phyloP scores from a whole-genome alignment of 2,797 vertebrate genomes.

The Hydrolagus colliei region DNA sequence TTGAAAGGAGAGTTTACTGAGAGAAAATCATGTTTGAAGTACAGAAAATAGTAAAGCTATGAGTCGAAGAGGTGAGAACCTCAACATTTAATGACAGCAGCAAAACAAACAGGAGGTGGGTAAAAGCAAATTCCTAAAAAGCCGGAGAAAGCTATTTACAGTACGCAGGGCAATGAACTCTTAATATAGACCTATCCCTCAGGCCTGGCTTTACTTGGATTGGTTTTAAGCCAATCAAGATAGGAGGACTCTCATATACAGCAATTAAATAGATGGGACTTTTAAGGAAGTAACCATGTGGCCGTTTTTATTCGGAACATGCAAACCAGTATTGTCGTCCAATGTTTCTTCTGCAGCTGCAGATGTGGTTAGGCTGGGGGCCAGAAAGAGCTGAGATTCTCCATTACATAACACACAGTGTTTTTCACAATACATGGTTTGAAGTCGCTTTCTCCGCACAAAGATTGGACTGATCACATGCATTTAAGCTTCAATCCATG shows the following conservation, averaged over 20 bases:
- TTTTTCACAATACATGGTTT: conserved; percentile 19
- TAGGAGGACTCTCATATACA: background rate
- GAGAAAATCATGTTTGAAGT: background rate
- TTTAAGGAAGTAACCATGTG: conserved; percentile 27
- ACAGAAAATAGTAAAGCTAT: background rate
- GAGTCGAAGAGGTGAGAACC: background rate
- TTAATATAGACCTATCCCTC: background rate
- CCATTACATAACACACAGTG: background rate
- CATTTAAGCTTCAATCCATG: background rate
- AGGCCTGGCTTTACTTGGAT: background rate
- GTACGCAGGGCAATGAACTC: background rate
- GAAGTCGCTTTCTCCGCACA: background rate
- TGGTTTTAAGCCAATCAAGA: background rate
- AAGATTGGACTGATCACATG: background rate
- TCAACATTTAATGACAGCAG: background rate
- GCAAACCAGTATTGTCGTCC: conserved; percentile 18
- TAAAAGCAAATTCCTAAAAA: background rate
- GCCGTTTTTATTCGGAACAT: conserved; percentile 19
- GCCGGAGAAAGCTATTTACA: background rate
- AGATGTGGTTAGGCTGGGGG: conserved; percentile 24
- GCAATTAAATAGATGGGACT: conserved; percentile 4
- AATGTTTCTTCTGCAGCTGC: conserved; percentile 28
- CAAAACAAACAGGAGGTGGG: background rate
- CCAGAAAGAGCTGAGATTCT: background rate
- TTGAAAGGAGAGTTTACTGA: conserved; percentile 3